Evolutionary conservation across 2,113 vertebrate species (phyloP).

Genomic region (Cyprinodon tularosa): DNA sequence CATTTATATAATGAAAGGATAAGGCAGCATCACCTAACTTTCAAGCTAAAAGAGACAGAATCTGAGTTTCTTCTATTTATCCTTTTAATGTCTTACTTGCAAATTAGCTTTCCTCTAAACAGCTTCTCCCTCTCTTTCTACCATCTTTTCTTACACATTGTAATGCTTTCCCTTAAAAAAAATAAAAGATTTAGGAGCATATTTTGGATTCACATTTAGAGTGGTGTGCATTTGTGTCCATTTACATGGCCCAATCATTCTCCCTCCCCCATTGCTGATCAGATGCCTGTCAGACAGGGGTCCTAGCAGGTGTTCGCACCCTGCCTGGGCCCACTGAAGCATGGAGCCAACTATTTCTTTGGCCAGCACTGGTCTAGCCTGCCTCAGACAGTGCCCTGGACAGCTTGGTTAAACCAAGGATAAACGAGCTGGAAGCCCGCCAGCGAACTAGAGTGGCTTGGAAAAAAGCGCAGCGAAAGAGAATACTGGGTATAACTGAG

Average conservation of each 20-base stretch:
- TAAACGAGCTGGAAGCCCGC: constrained; percentile 68
- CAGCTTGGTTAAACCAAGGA: constrained; percentile 73
- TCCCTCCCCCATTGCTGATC: constrained; percentile 50
- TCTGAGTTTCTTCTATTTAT: constrained; percentile 18
- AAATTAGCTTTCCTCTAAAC: constrained; percentile 18
- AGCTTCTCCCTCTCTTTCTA: constrained; percentile 18
- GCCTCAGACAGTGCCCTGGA: constrained; percentile 35
- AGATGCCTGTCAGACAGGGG: constrained; percentile 62
- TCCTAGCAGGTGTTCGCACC: constrained; percentile 63
- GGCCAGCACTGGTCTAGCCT: constrained; percentile 16
- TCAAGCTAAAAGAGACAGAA: constrained; percentile 11
- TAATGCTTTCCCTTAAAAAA: constrained; percentile 15
- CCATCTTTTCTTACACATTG: constrained; percentile 26
- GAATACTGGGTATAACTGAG: constrained; percentile 28
- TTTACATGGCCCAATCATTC: constrained; percentile 46
- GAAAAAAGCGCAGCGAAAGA: constrained; percentile 47
- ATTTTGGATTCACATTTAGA: constrained; percentile 29
- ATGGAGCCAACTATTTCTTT: constrained; percentile 62
- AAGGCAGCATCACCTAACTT: constrained; percentile 20
- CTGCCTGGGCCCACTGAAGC: constrained; percentile 51
- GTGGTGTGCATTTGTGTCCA: constrained; percentile 7
- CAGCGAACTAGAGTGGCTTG: constrained; percentile 47
- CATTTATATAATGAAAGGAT: constrained; percentile 34
- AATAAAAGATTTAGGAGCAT: constrained; percentile 43
- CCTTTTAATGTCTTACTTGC: constrained; percentile 2